Base-by-base conservation (phyloP, 1,140 invertebrate genomes). In the Drosophila novamexicana region DNA sequence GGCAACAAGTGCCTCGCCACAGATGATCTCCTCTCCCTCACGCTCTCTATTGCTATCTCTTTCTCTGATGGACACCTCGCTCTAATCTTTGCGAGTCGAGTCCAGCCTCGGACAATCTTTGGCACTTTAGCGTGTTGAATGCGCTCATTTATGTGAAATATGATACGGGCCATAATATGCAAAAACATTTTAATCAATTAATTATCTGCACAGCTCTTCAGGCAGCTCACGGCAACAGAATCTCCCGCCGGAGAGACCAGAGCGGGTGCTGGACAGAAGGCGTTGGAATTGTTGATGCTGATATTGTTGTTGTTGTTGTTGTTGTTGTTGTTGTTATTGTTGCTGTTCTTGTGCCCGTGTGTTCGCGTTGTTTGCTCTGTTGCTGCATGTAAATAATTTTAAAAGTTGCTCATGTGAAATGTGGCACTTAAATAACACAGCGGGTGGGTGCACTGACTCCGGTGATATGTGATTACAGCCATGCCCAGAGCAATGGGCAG, bases 151-250 rank as follows among this genome's bases (percentile, higher is more conserved):
- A 90, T 89, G 85, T 89, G 85, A 89, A 90, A 89, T 89, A 89
- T 90, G 85, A 89, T 89, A 79, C 75, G 65, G 72, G 70, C 86
- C 81, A 85, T 81, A 89, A 89, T 90, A 90, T 90, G 81, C 85
- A 89, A 84, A 90, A 89, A 90, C 85, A 85, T 90, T 89, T 89
- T 89, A 89, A 89, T 89, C 85, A 89, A 89, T 89, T 89, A 89
- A 89, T 89, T 90, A 89, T 89, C 75, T 76, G 67, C 81, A 85
- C 75, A 68, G 74, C 70, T 68, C 42, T 68, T 45, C 34, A n/a
- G 54, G 54, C 39, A 40, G 36, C 64, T 57, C 45, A 32, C 14
- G 16, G 54, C 65, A 16, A 44, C 50, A 64, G 50, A 47, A 53
- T 61, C 47, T 37, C 49, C 18, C 12, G 22, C 22, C n/a, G 39